Evolutionary conservation across 2,888 invertebrate species (phyloP), one percentile per base, ranked within the genome.

Genomic region (Dasypogon diadema): DNA sequence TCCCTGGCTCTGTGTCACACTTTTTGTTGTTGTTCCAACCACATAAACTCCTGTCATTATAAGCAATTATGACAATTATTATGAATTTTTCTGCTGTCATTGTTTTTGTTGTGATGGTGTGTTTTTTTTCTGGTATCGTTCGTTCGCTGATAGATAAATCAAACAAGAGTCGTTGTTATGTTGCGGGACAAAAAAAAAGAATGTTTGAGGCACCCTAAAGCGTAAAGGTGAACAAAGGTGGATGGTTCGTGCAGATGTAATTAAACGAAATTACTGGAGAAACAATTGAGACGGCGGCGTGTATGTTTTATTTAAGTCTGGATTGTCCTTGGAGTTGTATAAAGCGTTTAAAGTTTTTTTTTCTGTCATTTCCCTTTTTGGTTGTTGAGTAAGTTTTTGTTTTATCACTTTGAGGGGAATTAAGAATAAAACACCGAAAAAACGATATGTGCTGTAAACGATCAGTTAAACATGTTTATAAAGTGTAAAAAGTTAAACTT

Each of bases 71-170:
- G 60, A 37, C 60, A 60, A 60, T 60, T 60, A 42, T 42, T 42
- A 34, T 34, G 60, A 37, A 18, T 34, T 37, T 60, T 60, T 60
- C 37, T n/a, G 18, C 58, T 60, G 60, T 37, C 60, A 60, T 60
- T 60, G 60, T 60, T 60, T 60, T 60, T 60, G 60, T 60, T 18
- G 10, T 21, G 16, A 18, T 37, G 18, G 16, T 34, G 14, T 34
- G 16, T 58, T 58, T 58, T 10, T 60, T 60, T 60, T 37, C 37
- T n/a, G 16, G 34, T 2, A 16, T 24, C 58, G 16, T 37, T 34
- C 58, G 34, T 10, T 60, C 60, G 37, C 60, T 26, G 60, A 37
- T 34, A 60, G 60, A 60, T 60, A 60, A 60, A 60, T 60, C 60
- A 60, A 60, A 60, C 60, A 21, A 12, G 34, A 22, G 22, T n/a